Evolutionary conservation across 2,797 vertebrate genomes (phyloP).

Genomic region (Hydrocynus forskahlii): DNA sequence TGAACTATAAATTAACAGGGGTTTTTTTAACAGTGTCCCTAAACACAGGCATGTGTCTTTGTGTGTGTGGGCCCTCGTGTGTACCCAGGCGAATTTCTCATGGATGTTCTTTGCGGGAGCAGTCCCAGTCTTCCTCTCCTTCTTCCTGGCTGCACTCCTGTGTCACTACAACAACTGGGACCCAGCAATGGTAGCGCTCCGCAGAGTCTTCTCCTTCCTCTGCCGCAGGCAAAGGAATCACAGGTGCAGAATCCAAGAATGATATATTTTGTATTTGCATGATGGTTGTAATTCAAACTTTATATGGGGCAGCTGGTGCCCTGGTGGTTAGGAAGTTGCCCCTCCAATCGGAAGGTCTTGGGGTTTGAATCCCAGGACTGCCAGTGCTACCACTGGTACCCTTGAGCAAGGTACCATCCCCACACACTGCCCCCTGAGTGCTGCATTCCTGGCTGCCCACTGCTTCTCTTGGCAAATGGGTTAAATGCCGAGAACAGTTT

Average conservation of each 20-base stretch:
- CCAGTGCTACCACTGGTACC: too few relatives aligned
- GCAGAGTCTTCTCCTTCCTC: slow-evolving; percentile 91
- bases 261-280: not conserved
- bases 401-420: too few relatives aligned
- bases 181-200: slow-evolving; percentile 92
- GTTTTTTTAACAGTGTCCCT: not conserved
- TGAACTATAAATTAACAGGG: not conserved
- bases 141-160: slow-evolving; percentile 89
- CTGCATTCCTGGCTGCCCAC: too few relatives aligned
- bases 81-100: slow-evolving; percentile 90
- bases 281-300: not conserved
- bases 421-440: too few relatives aligned
- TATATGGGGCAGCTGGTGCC: too few relatives aligned
- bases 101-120: slow-evolving; percentile 96
- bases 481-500: too few relatives aligned
- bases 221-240: slow-evolving; percentile 91
- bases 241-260: slow-evolving; percentile 73
- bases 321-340: too few relatives aligned
- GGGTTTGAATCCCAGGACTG: too few relatives aligned
- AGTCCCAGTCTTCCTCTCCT: slow-evolving; percentile 92
- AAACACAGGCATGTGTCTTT: not conserved
- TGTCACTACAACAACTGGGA: slow-evolving; percentile 99
- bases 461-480: too few relatives aligned
- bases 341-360: too few relatives aligned
- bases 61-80: not conserved